A percentile compares a stretch with the other conserved stretches of the same genome.
These are phyloP conservation scores for Eilema sororculum DNA, from an alignment of 2,888 invertebrate species.

Conservation along the genomic window DNA sequence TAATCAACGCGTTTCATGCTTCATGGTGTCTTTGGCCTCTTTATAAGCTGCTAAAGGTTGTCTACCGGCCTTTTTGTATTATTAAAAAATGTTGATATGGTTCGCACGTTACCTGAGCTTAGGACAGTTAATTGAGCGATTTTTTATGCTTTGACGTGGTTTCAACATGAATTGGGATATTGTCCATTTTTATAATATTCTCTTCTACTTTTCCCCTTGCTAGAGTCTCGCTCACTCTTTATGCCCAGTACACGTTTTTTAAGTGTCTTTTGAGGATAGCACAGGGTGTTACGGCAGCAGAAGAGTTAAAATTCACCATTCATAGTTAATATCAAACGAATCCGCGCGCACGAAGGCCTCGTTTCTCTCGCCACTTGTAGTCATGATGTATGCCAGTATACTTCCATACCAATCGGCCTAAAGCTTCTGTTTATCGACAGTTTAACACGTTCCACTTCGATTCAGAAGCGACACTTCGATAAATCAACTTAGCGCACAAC, in stretches of 20 bases:
- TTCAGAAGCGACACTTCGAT: constrained; percentile 41
- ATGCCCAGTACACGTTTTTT: too few relatives aligned
- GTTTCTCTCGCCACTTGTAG: too few relatives aligned
- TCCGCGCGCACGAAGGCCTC: too few relatives aligned
- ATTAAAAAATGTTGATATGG: not conserved
- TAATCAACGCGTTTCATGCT: constrained; percentile 15
- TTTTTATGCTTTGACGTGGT: not conserved
- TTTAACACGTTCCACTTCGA: constrained; percentile 33
- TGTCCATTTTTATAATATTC: not conserved
- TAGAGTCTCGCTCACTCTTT: too few relatives aligned
- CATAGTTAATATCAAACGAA: too few relatives aligned
- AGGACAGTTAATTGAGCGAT: not conserved
- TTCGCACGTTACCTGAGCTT: not conserved
- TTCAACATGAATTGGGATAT: not conserved
- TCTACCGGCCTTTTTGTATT: not conserved
- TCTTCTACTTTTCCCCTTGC: too few relatives aligned
- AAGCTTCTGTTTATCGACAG: constrained; percentile 18
- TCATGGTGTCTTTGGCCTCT: constrained; percentile 13
- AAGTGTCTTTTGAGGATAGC: too few relatives aligned
- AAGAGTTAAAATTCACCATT: too few relatives aligned
- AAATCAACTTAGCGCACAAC: constrained; percentile 45
- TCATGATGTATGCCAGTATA: too few relatives aligned
- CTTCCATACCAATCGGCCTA: not conserved
- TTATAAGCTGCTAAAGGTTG: constrained; percentile 6
- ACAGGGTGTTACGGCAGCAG: too few relatives aligned